A percentile compares a stretch with the other conserved stretches of the same genome.
These are phyloP conservation scores for Chinchilla lanigera DNA, from an alignment of 2,113 vertebrate species.

Conservation along the genomic window DNA sequence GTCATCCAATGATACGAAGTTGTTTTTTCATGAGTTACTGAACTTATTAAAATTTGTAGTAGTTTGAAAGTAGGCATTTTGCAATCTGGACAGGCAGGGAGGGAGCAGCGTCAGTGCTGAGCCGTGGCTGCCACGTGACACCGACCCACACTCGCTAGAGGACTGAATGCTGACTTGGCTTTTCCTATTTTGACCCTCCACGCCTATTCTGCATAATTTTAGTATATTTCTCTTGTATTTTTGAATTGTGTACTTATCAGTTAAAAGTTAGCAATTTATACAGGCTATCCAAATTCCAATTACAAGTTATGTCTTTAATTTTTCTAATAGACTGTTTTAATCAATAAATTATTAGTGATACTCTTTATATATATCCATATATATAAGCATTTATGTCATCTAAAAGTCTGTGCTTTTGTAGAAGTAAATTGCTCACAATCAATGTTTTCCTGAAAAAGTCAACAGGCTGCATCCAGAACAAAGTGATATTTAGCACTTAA, in stretches of 20 bases:
- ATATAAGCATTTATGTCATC: background rate
- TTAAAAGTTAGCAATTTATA: background rate
- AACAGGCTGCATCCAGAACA: background rate
- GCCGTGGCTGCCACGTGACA: background rate
- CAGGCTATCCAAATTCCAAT: background rate
- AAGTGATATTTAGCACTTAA: slow-evolving; percentile 2
- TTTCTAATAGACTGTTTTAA: slow-evolving; percentile 5
- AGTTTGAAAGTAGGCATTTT: background rate
- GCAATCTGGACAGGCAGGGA: background rate
- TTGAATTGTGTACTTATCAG: background rate
- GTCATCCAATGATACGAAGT: background rate
- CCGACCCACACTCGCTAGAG: too few relatives aligned
- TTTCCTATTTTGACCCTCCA: background rate
- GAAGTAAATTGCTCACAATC: background rate
- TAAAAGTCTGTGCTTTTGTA: background rate
- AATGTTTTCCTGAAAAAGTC: background rate
- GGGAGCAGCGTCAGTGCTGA: background rate
- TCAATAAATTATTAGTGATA: background rate
- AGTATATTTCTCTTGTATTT: background rate
- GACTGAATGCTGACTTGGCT: background rate
- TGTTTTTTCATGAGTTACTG: background rate
- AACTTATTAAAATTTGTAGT: slow-evolving; percentile 14
- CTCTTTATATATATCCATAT: background rate
- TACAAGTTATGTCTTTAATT: background rate
- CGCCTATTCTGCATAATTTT: background rate